A percentile compares a stretch with the other conserved stretches of the same genome.
These are phyloP conservation scores for Myiopsitta monachus DNA, from an alignment of 2,113 vertebrate species.

Conservation along the genomic window DNA sequence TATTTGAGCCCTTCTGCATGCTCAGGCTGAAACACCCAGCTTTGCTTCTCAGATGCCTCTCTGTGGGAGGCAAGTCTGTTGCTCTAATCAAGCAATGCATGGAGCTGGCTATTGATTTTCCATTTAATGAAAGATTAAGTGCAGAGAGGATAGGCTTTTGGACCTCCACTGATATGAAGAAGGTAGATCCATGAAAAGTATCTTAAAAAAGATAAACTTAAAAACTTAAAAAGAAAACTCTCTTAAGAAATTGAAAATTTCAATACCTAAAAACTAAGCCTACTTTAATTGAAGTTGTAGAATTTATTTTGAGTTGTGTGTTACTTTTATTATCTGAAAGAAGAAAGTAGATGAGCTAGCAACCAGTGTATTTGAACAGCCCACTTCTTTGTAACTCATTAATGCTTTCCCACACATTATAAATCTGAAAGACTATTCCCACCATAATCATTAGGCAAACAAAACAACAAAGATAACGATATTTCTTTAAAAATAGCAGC, in stretches of 20 bases:
- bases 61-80: neutral
- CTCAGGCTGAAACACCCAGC: neutral
- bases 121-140: neutral
- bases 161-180: neutral
- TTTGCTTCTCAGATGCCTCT: neutral
- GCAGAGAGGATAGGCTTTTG: neutral
- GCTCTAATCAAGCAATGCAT: neutral
- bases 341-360: neutral
- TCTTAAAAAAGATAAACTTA: neutral
- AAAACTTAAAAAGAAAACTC: neutral
- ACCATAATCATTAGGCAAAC: neutral
- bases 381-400: neutral
- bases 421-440: neutral
- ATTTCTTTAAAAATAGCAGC: neutral
- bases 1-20: accelerated
- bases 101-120: neutral
- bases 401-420: neutral
- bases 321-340: neutral
- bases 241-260: neutral
- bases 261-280: neutral
- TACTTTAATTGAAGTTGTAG: neutral
- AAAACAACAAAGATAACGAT: neutral
- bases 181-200: neutral
- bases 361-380: neutral
- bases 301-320: neutral